A percentile compares a stretch with the other conserved stretches of the same genome.
Evolutionary conservation across 92 coral and sea anemone genomes (phyloP).

Genomic region (Chrysogorgia sp.): DNA sequence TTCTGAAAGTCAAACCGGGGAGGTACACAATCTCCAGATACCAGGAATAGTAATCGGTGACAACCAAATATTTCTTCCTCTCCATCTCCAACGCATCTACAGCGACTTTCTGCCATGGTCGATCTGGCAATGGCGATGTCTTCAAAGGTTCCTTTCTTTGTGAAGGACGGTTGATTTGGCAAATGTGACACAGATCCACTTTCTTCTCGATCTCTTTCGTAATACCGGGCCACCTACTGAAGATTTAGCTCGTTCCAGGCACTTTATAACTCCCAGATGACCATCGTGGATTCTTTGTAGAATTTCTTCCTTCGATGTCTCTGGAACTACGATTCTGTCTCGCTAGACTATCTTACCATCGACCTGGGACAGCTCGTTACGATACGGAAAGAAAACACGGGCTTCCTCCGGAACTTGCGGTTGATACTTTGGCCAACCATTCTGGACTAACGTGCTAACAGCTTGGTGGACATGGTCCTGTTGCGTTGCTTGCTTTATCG

Average conservation of each 20-base stretch:
- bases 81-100: constrained; percentile 46
- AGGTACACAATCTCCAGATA: constrained; percentile 40
- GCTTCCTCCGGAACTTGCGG: too few species aligned
- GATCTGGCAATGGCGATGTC: constrained; percentile 38
- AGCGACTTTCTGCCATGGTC: constrained; percentile 62
- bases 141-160: constrained; percentile 40
- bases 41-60: constrained; percentile 52
- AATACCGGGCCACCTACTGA: constrained; percentile 58
- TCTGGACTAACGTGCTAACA: too few species aligned
- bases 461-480: too few species aligned
- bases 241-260: too few species aligned
- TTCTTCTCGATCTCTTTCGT: constrained; percentile 41
- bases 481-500: too few species aligned
- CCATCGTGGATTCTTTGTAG: too few species aligned
- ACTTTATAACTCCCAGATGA: too few species aligned
- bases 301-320: too few species aligned
- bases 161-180: constrained; percentile 37
- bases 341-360: too few species aligned
- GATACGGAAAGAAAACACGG: too few species aligned
- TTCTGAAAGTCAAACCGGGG: constrained; percentile 37
- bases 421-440: too few species aligned
- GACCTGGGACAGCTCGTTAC: too few species aligned
- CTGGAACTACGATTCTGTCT: constrained; percentile 7
- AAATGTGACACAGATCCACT: constrained; percentile 37
- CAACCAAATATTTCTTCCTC: constrained; percentile 44